Evolutionary conservation across 2,888 invertebrate species (phyloP).

Genomic region (Octonoba sinensis): DNA sequence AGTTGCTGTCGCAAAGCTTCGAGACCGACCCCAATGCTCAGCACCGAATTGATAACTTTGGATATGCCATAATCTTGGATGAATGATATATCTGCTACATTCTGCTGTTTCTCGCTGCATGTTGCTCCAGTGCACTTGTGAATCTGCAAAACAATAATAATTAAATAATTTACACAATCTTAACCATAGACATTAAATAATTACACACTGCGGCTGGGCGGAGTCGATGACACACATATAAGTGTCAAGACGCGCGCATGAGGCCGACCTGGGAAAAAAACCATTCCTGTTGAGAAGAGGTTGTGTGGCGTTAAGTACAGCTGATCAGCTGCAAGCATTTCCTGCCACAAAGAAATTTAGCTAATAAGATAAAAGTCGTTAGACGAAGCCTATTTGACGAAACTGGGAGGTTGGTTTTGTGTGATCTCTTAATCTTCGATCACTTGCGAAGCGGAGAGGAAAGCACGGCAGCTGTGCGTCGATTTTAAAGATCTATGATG

Average conservation of each 20-base stretch:
- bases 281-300: too few species aligned
- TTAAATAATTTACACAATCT: background rate
- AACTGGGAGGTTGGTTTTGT: too few species aligned
- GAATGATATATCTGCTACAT: constrained; percentile 34
- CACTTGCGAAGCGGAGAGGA: too few species aligned
- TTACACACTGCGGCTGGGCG: background rate
- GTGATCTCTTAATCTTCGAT: too few species aligned
- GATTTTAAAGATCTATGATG: too few species aligned
- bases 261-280: too few species aligned
- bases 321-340: too few species aligned
- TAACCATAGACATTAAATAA: background rate
- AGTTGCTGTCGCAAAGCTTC: constrained; percentile 69
- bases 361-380: too few species aligned
- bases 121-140: constrained; percentile 69
- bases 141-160: constrained; percentile 60
- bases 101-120: constrained; percentile 58
- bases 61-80: constrained; percentile 68
- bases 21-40: constrained; percentile 70
- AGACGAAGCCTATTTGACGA: too few species aligned
- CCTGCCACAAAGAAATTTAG: too few species aligned
- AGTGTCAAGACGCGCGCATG: background rate
- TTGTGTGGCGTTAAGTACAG: too few species aligned
- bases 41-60: constrained; percentile 72
- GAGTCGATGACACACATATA: background rate
- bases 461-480: too few species aligned